Evolutionary conservation across 2,113 vertebrate species (phyloP).

Genomic region (Smithornis capensis): DNA sequence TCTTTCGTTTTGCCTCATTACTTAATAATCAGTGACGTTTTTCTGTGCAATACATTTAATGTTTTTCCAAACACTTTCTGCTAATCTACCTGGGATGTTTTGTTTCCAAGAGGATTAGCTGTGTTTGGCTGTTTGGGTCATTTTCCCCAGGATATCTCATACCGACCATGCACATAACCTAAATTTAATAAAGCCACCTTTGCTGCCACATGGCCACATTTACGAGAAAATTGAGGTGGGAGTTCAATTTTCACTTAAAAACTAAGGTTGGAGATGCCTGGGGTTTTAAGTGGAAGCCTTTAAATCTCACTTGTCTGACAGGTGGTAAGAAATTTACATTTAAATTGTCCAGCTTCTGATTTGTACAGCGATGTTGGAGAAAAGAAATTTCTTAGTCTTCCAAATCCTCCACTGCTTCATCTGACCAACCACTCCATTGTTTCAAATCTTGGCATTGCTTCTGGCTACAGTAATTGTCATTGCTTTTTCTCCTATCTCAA

Average conservation of each 20-base stretch:
- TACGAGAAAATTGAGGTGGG: slow-evolving; percentile 27
- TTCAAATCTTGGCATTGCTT: background rate
- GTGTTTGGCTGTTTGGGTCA: background rate
- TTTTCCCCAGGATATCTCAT: background rate
- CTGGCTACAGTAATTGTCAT: background rate
- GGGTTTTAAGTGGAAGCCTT: background rate
- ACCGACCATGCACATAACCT: background rate
- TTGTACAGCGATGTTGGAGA: background rate
- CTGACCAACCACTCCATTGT: background rate
- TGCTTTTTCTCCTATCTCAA: background rate
- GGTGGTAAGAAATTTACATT: slow-evolving; percentile 42
- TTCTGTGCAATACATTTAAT: background rate
- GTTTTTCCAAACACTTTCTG: background rate
- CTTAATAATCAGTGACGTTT: background rate
- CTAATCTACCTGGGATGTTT: background rate
- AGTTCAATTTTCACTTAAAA: slow-evolving; percentile 14
- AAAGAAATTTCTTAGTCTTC: background rate
- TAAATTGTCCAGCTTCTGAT: background rate
- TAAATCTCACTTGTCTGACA: background rate
- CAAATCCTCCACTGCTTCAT: background rate
- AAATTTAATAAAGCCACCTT: background rate
- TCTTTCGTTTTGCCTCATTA: background rate
- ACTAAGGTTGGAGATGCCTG: background rate
- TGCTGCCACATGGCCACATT: background rate
- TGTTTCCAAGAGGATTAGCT: background rate